Base-by-base conservation (phyloP, 2,797 vertebrate genomes). In the Spinus pinus region DNA sequence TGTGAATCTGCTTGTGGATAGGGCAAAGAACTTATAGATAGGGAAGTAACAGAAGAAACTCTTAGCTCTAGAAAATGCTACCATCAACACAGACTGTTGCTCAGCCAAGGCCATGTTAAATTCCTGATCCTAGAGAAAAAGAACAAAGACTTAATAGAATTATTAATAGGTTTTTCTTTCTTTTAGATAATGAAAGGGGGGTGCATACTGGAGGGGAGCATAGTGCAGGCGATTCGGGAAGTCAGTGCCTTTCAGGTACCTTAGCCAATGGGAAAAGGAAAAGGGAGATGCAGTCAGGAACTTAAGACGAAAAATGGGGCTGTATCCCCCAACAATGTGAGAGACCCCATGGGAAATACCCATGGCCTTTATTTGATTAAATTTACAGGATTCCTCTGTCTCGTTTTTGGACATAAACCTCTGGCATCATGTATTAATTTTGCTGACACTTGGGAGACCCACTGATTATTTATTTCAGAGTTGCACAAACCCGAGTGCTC, bases 141-240 rank as follows among this genome's bases (percentile, higher is more conserved):
- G 6, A 70, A 37, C 17, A 44, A 70, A 44, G 22, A 44, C 4
- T 51, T 51, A 9, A 27, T 3, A 5, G n/a, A 81, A 61, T 37
- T 37, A 44, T 27, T 6, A 44, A 37, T 6, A 22, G 14, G 11
- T 11, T 35, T 61, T 51, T 35, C 22, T 50, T 58, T 33, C 12
- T 42, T 61, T 22, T 31, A 27, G 37, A 22, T 37, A 31, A 44
- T 2, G 4, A 44, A 60, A 27, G 6, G 6, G 8, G 13, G 1
- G 18, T 51, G 10, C 27, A 61, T 12, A 14, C 30, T 44, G 9
- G 6, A 70, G 27, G 11, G 18, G 9, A 35, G 6, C 21, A 35
- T 1, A 51, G 13, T 51, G 13, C 7, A 70, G 37, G 27, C 0
- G 0, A 31, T 51, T 53, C 0, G 0, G n/a, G 39, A 53, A 44